These are phyloP conservation scores for Ceratitis capitata DNA, from an alignment of 1,140 invertebrate genomes.

Conservation along the genomic window DNA sequence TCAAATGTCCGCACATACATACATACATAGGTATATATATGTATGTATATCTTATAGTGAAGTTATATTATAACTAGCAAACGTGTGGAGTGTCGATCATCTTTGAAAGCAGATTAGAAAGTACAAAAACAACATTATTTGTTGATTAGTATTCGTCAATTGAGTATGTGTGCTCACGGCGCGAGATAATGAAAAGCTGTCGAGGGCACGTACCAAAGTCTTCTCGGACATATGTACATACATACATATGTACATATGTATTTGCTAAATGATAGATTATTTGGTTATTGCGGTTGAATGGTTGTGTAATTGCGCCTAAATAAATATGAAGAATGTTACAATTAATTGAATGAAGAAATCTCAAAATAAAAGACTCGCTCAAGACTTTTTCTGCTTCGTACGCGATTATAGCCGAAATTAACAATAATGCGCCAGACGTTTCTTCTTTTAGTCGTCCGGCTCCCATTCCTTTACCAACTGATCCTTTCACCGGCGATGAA, in stretches of 20 bases:
- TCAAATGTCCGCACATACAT: not conserved
- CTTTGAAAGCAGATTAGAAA: constrained; percentile 22
- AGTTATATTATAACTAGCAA: not conserved
- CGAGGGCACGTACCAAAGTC: constrained; percentile 3
- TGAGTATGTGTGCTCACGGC: not conserved
- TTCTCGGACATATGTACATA: too few species aligned
- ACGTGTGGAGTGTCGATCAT: not conserved
- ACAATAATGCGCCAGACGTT: too few species aligned
- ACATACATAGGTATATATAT: not conserved
- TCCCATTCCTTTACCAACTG: too few species aligned
- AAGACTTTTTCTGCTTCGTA: too few species aligned
- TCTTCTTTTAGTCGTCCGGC: too few species aligned
- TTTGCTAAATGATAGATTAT: not conserved
- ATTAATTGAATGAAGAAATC: not conserved
- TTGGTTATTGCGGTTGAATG: not conserved
- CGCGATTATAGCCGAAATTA: too few species aligned
- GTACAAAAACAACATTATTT: constrained; percentile 17
- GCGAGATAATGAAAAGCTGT: constrained; percentile 33
- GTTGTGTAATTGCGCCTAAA: not conserved
- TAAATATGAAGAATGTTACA: not conserved
- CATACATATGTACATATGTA: too few species aligned
- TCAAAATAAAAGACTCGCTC: not conserved
- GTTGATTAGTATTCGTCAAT: constrained; percentile 5
- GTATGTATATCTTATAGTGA: not conserved
- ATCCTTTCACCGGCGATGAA: too few species aligned